A percentile compares a stretch with the other conserved stretches of the same genome.
phyloP scores from a whole-genome alignment of 2,797 vertebrate genomes.

The Macrochelys suwanniensis region DNA sequence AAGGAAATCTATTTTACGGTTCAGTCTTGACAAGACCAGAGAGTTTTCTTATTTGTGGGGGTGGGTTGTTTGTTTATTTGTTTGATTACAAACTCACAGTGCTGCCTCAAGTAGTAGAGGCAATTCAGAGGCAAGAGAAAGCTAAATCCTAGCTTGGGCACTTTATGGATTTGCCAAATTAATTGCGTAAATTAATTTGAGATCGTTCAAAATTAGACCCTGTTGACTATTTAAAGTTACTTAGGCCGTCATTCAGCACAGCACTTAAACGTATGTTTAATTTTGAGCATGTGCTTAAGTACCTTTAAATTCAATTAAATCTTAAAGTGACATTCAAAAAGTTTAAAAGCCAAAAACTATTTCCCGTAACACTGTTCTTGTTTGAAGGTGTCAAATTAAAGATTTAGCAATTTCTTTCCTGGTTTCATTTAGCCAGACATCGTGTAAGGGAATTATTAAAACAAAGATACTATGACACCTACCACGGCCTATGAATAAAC shows the following conservation, averaged over 20 bases:
- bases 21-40: conserved; percentile 55
- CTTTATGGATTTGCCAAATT: conserved; percentile 58
- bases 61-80: background rate
- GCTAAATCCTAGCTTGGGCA: background rate
- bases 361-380: background rate
- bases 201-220: conserved; percentile 55
- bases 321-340: conserved; percentile 47
- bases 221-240: conserved; percentile 39
- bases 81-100: conserved; percentile 16
- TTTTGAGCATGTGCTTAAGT: background rate
- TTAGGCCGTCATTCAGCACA: conserved; percentile 54
- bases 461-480: conserved; percentile 26
- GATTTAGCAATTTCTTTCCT: background rate
- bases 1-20: conserved; percentile 16
- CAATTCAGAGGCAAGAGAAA: conserved; percentile 26
- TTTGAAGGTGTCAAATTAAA: conserved; percentile 39
- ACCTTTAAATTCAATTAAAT: background rate
- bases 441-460: conserved; percentile 30
- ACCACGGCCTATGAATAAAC: conserved; percentile 1
- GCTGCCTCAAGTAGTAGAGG: conserved; percentile 33
- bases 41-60: fast-evolving
- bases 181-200: conserved; percentile 52
- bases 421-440: background rate
- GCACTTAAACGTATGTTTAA: background rate
- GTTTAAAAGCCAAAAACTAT: conserved; percentile 13